Conservation (phyloP, 2,888 invertebrate genomes). For the Ptilodon capucinus region DNA sequence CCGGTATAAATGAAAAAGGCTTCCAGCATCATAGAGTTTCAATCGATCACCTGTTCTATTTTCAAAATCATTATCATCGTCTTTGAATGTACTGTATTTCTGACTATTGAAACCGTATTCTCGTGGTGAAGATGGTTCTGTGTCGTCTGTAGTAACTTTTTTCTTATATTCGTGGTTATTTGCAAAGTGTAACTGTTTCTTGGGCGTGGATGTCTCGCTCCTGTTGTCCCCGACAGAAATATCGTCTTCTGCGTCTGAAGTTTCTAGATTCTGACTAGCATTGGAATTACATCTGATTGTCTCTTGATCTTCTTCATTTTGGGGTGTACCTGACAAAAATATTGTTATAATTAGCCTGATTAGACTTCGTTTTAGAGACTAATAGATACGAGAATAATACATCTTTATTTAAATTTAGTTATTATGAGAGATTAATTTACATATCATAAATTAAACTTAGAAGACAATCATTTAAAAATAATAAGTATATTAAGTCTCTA, state of each 20-base stretch:
- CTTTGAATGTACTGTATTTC: slow-evolving; percentile 67
- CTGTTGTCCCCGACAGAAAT: slow-evolving; percentile 75
- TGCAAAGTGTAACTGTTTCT: slow-evolving; percentile 42
- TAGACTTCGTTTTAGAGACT: too few relatives aligned
- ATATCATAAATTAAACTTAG: too few relatives aligned
- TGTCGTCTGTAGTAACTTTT: slow-evolving; percentile 46
- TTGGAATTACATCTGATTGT: slow-evolving; percentile 42
- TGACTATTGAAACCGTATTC: slow-evolving; percentile 55
- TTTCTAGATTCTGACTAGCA: slow-evolving; percentile 53
- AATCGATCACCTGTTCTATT: slow-evolving; percentile 55
- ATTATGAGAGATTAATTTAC: too few relatives aligned
- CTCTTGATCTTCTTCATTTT: slow-evolving; percentile 51
- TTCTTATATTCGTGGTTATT: slow-evolving; percentile 42
- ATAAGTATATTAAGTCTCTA: too few relatives aligned
- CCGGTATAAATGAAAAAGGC: slow-evolving; percentile 70
- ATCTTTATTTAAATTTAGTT: too few relatives aligned
- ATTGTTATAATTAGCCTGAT: slow-evolving; percentile 6
- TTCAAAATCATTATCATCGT: slow-evolving; percentile 65
- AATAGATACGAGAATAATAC: too few relatives aligned
- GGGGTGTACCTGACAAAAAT: slow-evolving; percentile 47
- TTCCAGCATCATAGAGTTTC: slow-evolving; percentile 67
- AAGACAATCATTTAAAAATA: too few relatives aligned
- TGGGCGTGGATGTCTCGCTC: slow-evolving; percentile 66
- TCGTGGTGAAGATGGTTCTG: slow-evolving; percentile 52
- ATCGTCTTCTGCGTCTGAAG: slow-evolving; percentile 67